Base-by-base conservation (phyloP, 2,888 invertebrate species). In the Ophonus ardosiacus region DNA sequence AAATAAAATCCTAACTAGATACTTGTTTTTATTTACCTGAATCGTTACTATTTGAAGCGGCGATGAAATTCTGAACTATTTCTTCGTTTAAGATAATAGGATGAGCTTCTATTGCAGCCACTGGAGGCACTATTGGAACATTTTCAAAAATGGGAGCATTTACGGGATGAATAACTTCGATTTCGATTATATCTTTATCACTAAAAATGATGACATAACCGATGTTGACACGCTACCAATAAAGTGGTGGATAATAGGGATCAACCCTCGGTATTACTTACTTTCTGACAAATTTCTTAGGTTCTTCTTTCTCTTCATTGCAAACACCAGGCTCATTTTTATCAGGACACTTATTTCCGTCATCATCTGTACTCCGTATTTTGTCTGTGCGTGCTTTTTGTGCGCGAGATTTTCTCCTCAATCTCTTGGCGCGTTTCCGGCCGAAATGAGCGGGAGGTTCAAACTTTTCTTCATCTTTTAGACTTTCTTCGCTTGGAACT, bases 171-270 rank as follows among this genome's bases (percentile, higher is more conserved):
- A n/a, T 59, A 8, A 59, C 7, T 31, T 57, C 59, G 10, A 79
- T 79, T 79, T 79, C 79, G 17, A 79, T 79, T 7, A 79, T 79
- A 59, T 79, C 79, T 79, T 79, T 79, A n/a, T 56, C 56, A 76
- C 76, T 56, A 6, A 7, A 24, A 79, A 78, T n/a, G n/a, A n/a
- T n/a, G n/a, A n/a, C n/a, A n/a, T n/a, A n/a, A n/a, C n/a, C n/a
- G n/a, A n/a, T n/a, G n/a, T n/a, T n/a, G n/a, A n/a, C n/a, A n/a
- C n/a, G n/a, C n/a, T n/a, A n/a, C n/a, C n/a, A n/a, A n/a, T n/a
- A n/a, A n/a, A n/a, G n/a, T n/a, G n/a, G n/a, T n/a, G n/a, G n/a
- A n/a, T n/a, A n/a, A n/a, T n/a, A n/a, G n/a, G n/a, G n/a, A n/a
- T n/a, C n/a, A n/a, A n/a, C n/a, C n/a, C n/a, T n/a, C n/a, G n/a